phyloP scores from a whole-genome alignment of 2,797 vertebrate species.

The Apogon talboti region DNA sequence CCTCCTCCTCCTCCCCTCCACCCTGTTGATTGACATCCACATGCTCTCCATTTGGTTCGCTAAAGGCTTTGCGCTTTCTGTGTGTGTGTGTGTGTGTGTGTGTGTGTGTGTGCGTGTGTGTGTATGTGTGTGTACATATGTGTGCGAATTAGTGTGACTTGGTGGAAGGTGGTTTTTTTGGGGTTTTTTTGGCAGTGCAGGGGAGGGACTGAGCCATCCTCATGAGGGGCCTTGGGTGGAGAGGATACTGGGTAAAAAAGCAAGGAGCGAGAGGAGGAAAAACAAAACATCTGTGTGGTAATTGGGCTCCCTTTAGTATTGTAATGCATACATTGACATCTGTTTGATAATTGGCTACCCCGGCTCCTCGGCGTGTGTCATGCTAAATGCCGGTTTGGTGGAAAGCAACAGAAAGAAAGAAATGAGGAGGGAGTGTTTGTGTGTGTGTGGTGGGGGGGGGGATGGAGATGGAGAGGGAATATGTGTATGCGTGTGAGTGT shows the following conservation, averaged over 20 bases:
- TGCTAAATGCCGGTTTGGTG: constrained; percentile 80
- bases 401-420: constrained; percentile 56
- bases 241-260: constrained; percentile 68
- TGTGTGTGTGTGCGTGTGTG: constrained; percentile 8
- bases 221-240: constrained; percentile 69
- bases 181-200: constrained; percentile 10
- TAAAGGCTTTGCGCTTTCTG: constrained; percentile 40
- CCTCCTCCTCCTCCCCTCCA: constrained; percentile 15
- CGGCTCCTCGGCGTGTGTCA: constrained; percentile 78
- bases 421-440: constrained; percentile 38
- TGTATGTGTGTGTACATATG: no score
- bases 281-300: constrained; percentile 85
- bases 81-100: constrained; percentile 13
- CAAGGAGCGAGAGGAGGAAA: constrained; percentile 60
- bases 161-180: constrained; percentile 36
- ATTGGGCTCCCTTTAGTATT: constrained; percentile 85
- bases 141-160: constrained; percentile 28
- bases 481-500: constrained; percentile 15
- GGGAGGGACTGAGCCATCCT: constrained; percentile 64
- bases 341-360: constrained; percentile 86
- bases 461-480: constrained; percentile 15
- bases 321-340: constrained; percentile 86
- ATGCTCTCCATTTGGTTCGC: constrained; percentile 69
- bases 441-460: not conserved
- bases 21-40: constrained; percentile 78